Percentiles rank a stretch among this genome's conserved stretches.
These are phyloP conservation scores for Brachionus asplanchnoidis DNA, from an alignment of 1,140 invertebrate species.

Conservation along the genomic window DNA sequence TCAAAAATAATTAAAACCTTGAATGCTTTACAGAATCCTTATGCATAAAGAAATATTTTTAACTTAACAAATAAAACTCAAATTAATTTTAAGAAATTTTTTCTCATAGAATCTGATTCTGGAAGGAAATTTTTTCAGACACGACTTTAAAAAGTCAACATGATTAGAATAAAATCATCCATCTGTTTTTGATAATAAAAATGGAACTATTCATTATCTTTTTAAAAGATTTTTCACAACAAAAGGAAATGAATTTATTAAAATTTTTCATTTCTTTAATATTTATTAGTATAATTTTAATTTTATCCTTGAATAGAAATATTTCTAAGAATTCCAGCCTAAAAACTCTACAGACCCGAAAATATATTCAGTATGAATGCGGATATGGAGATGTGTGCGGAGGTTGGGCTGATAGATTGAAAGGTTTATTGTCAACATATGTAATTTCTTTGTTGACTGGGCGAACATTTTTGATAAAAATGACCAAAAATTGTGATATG, in stretches of 20 bases:
- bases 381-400: neutral
- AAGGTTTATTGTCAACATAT: slow-evolving; percentile 21
- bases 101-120: too few relatives aligned
- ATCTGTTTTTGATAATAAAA: neutral
- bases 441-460: slow-evolving; percentile 2
- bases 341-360: neutral
- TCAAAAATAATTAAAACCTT: neutral
- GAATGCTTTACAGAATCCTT: neutral
- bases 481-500: slow-evolving; percentile 18
- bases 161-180: neutral
- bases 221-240: neutral
- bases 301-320: neutral
- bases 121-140: too few relatives aligned
- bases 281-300: neutral
- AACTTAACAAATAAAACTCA: neutral
- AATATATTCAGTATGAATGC: neutral
- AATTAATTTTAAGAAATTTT: neutral
- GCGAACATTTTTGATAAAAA: slow-evolving; percentile 5
- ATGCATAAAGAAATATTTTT: neutral
- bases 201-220: neutral
- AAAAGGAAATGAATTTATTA: neutral
- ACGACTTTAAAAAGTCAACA: too few relatives aligned
- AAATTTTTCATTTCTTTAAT: neutral
- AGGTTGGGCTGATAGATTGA: neutral
- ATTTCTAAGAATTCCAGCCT: neutral